Base-by-base conservation (phyloP, 2,888 invertebrate species). In the Dasypolia templi region DNA sequence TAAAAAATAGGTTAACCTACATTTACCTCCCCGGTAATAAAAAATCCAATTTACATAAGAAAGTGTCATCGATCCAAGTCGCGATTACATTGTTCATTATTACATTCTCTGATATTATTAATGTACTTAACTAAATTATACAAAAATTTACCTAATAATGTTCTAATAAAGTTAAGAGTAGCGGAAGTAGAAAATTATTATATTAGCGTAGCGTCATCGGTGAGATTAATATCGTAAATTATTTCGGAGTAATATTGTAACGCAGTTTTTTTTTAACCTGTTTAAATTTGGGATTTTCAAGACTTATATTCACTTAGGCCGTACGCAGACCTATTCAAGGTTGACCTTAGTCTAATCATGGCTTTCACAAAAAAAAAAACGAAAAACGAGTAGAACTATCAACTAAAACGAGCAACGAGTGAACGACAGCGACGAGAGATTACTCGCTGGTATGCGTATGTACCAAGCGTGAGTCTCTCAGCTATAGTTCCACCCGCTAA, bases 41-140 rank as follows among this genome's bases (percentile, higher is more conserved):
- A 79, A 72, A 79, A 79, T 49, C 63, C 53, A 58, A 81, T 75
- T 78, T 75, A 44, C 67, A 59, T 75, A 49, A 11, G 44, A 67
- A 74, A 81, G 81, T 81, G 53, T 55, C 44, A 66, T 66, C 49
- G 71, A 78, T 5, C 63, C 63, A 22, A 29, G n/a, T 46, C 32
- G 19, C 12, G 51, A 26, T 56, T 75, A 46, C 35, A 35, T 58
- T 12, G 14, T 80, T 64, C 58, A 81, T 72, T 68, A 66, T 55
- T 59, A 64, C 74, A 53, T 53, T n/a, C 32, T 74, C 32, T 26
- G n/a, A 64, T 42, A 63, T 55, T 49, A 76, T 62, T 71, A 65
- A 74, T 51, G 51, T 74, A 53, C 44, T 58, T 63, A 32, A 53
- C 3, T 19, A 80, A 66, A 77, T 80, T 80, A 66, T 39, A 12